Base-by-base conservation (phyloP, 2,888 invertebrate genomes). In the Pyrgus malvae region DNA sequence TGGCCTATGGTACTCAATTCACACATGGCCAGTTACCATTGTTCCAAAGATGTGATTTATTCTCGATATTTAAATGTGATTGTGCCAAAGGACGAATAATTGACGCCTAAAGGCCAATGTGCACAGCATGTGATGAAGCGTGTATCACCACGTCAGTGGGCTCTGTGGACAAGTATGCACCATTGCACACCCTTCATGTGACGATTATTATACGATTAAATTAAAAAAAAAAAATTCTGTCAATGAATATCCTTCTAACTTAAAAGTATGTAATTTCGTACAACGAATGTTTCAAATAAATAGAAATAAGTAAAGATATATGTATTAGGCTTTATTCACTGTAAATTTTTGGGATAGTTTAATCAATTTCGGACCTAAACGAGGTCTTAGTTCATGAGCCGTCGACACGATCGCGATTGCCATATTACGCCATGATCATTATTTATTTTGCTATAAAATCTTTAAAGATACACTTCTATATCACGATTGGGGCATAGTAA, bases 51-150 rank as follows among this genome's bases (percentile, higher is more conserved):
- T n/a, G 8, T 7, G 6, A 44, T 23, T 17, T 31, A 12, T 12
- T 14, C 2, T 16, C 7, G 1, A 21, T 31, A 50, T 41, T 50
- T 33, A 31, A 49, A 49, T 40, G 16, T 23, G 29, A 29, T 29
- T 40, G 16, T 35, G 33, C 29, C 29, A 45, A 50, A 51, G 44
- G 37, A 45, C 37, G 51, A 53, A 37, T 60, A 56, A 60, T 63
- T 25, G 61, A 64, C 66, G 69, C 66, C 73, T 65, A 70, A 69
- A 76, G 76, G 76, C 78, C 69, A 76, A 72, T 76, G 75, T 68
- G 69, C 75, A 77, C 53, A 65, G 73, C 51, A 72, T 69, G 75
- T 70, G 78, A 78, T 76, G 72, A 66, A 72, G 73, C 78, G 72
- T 74, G 69, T 64, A 69, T 66, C 65, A 63, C 68, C 77, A 77